Conservation (phyloP, 2,113 vertebrate genomes). For the Panurus biarmicus region DNA sequence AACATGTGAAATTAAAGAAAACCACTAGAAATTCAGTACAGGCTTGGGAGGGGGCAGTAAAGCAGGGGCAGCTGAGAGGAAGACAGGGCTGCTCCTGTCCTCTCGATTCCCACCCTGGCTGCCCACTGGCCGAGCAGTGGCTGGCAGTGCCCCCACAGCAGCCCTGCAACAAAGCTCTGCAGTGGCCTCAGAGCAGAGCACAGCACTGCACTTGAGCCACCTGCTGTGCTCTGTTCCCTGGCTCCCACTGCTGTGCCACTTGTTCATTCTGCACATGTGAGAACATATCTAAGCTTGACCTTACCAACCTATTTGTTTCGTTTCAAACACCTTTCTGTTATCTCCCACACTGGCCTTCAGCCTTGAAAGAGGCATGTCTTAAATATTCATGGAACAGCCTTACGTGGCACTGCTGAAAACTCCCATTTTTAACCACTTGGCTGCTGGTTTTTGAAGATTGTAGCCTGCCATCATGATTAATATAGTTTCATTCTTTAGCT, state of each 20-base stretch:
- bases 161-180: not conserved
- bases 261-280: not conserved
- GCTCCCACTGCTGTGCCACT: not conserved
- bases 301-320: not conserved
- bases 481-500: not conserved
- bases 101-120: not conserved
- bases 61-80: not conserved
- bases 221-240: not conserved
- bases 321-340: not conserved
- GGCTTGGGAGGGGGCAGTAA: not conserved
- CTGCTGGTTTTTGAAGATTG: not conserved
- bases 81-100: not conserved
- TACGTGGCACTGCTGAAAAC: not conserved
- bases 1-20: conserved; percentile 53
- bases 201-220: not conserved
- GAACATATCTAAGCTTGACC: not conserved
- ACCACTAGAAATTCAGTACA: not conserved
- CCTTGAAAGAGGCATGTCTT: not conserved
- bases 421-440: not conserved
- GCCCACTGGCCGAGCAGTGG: too few species aligned
- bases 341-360: not conserved
- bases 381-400: not conserved
- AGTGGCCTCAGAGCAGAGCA: not conserved
- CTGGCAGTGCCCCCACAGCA: not conserved
- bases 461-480: not conserved